These are phyloP conservation scores for Champsocephalus esox DNA, from an alignment of 2,797 vertebrate species.

Conservation along the genomic window DNA sequence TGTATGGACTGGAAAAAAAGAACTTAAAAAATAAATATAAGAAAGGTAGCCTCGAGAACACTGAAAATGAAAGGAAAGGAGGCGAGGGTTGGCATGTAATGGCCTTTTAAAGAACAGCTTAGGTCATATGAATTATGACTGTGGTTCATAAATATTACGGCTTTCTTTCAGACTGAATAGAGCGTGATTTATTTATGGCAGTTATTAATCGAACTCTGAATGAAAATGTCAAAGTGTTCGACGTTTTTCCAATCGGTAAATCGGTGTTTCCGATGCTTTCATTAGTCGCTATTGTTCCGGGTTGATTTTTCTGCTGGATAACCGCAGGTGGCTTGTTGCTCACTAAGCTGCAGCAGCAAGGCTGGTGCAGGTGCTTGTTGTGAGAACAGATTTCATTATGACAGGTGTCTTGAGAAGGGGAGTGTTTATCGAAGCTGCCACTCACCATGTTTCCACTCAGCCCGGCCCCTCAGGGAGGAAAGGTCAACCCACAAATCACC, in stretches of 20 bases:
- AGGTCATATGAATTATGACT: background rate
- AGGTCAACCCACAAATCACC: slow-evolving; percentile 27
- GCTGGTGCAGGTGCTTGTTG: slow-evolving; percentile 16
- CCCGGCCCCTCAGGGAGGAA: slow-evolving; percentile 3
- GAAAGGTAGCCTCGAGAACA: slow-evolving; percentile 12
- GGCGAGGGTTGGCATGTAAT: background rate
- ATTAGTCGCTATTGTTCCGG: background rate
- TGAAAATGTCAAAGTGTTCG: background rate
- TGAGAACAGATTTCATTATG: slow-evolving; percentile 42
- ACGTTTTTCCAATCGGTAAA: background rate
- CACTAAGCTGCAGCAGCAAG: background rate
- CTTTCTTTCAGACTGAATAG: background rate
- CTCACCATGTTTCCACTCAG: slow-evolving; percentile 46
- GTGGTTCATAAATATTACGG: slow-evolving; percentile 9
- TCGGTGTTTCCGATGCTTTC: background rate
- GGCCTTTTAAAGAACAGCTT: background rate
- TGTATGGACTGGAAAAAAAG: slow-evolving; percentile 20
- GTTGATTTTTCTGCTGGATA: background rate
- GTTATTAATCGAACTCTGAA: background rate
- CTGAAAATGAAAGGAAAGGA: background rate
- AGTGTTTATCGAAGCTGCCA: slow-evolving; percentile 59
- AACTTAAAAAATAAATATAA: slow-evolving; percentile 25
- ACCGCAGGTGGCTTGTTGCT: background rate
- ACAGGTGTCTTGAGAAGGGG: slow-evolving; percentile 33
- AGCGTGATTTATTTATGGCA: background rate